Evolutionary conservation across 2,113 vertebrate species (phyloP), one percentile per base, ranked within the genome.

Genomic region (Dinomys branickii): DNA sequence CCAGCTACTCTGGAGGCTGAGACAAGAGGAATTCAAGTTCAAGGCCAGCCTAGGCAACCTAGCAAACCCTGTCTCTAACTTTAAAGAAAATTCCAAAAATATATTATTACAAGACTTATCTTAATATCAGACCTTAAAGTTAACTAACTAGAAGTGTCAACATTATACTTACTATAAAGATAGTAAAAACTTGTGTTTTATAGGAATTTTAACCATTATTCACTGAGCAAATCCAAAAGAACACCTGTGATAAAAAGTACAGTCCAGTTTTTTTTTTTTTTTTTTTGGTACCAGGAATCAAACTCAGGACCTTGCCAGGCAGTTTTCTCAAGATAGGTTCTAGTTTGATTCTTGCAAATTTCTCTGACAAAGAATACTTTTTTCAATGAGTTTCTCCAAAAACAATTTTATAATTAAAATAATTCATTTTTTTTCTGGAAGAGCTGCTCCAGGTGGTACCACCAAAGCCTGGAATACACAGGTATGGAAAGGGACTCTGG

Each of bases 381-480:
- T 94, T 33, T 73, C 65, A 75, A 28, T 58, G 1, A 89, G 10
- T n/a, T 91, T 86, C 63, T 33, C n/a, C 59, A n/a, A 91, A 41
- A 92, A 56, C 4, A 83, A 87, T 77, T 88, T 71, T 78, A 7
- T 67, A 84, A 94, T 94, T 83, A 85, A 88, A 93, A 89, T 67
- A 90, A 73, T 73, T 44, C 61, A 50, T 22, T 33, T 85, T 84
- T 61, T 50, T 92, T 59, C 52, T 59, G 52, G 11, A 94, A 80
- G 41, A 96, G 63, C 24, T 78, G 80, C 35, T 84, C 84, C 78
- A n/a, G 44, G 56, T 47, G 73, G 0, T 47, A 77, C 2, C 50
- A 56, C 69, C 50, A 94, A 22, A 88, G 47, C 7, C 67, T 47
- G 52, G 30, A 84, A 54, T 12, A 83, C 38, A 78, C 35, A 78